Conservation (phyloP, 2,113 vertebrate species). For the Spheniscus mendiculus region DNA sequence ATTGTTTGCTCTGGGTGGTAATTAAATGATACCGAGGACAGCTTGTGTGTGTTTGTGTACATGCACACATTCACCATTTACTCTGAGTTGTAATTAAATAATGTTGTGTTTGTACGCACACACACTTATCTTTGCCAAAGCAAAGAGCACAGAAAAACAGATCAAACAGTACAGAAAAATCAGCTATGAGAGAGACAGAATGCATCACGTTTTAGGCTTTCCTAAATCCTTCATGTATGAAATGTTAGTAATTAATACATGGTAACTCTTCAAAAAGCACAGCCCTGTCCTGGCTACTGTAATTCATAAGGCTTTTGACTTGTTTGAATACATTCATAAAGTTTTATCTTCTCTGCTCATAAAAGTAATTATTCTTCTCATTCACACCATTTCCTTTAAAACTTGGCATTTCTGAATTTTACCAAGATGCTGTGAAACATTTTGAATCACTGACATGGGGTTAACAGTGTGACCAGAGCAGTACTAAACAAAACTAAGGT, state of each 20-base stretch:
- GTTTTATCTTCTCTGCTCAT: not conserved
- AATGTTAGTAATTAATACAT: not conserved
- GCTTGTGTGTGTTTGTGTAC: not conserved
- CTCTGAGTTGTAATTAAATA: not conserved
- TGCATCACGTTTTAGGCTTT: not conserved
- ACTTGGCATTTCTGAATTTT: not conserved
- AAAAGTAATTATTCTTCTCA: not conserved
- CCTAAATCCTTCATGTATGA: not conserved
- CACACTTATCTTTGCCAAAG: not conserved
- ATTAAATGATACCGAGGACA: not conserved
- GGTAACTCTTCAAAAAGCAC: not conserved
- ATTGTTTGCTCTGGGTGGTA: not conserved
- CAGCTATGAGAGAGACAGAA: not conserved
- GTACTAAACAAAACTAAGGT: conserved; percentile 10
- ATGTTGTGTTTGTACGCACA: not conserved
- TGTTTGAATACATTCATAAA: not conserved
- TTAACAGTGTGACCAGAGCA: not conserved
- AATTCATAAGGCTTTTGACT: not conserved
- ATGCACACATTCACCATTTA: not conserved
- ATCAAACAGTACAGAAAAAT: not conserved
- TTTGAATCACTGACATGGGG: not conserved
- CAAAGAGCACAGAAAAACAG: not conserved
- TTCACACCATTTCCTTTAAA: not conserved
- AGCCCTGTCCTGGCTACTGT: not conserved
- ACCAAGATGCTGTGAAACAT: not conserved